phyloP scores from a whole-genome alignment of 2,797 vertebrate species.

The Anolis apletophallus region DNA sequence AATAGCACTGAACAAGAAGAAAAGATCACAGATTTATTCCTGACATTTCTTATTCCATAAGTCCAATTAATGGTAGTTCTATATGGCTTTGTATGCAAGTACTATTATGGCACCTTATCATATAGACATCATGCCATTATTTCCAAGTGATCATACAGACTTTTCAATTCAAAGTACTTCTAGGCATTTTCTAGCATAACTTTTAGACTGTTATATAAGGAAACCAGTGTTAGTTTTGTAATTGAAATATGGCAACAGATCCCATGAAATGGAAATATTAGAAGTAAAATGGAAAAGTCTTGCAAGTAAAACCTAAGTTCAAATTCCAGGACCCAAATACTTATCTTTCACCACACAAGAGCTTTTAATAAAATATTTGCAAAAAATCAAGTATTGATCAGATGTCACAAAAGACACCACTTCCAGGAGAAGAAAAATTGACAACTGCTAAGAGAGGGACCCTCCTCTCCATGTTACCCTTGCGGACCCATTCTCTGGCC shows the following conservation, averaged over 20 bases:
- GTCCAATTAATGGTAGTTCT: slow-evolving; percentile 43
- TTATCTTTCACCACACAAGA: not conserved
- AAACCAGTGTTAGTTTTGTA: not conserved
- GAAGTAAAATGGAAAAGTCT: not conserved
- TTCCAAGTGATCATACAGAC: not conserved
- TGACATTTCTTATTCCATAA: slow-evolving; percentile 35
- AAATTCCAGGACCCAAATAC: not conserved
- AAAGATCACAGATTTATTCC: slow-evolving; percentile 49
- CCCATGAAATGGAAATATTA: not conserved
- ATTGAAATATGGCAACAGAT: not conserved
- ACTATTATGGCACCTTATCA: slow-evolving; percentile 21
- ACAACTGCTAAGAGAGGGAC: not conserved
- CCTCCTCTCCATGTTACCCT: too few relatives aligned
- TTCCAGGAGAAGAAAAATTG: not conserved
- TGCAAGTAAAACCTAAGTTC: not conserved
- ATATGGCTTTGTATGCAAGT: slow-evolving; percentile 33
- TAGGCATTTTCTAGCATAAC: not conserved
- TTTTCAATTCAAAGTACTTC: not conserved
- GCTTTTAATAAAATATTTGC: not conserved
- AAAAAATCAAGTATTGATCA: not conserved
- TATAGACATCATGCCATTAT: slow-evolving; percentile 17
- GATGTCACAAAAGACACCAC: not conserved
- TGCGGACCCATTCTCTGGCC: too few relatives aligned
- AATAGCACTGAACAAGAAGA: slow-evolving; percentile 52
- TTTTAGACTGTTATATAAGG: not conserved